phyloP scores from a whole-genome alignment of 2,888 invertebrate species.

The Villa cingulata region DNA sequence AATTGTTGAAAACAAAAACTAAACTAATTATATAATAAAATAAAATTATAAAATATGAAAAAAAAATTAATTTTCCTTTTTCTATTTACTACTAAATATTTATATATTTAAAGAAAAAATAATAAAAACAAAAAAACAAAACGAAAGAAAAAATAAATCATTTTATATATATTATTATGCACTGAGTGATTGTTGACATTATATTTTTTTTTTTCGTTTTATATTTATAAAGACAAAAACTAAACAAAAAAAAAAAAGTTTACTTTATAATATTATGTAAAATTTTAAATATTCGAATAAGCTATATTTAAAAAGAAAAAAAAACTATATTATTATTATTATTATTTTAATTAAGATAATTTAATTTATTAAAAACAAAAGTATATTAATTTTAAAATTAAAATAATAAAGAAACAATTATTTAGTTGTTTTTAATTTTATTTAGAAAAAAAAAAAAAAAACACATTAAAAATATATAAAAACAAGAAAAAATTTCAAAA shows the following conservation, averaged over 20 bases:
- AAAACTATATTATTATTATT: background rate
- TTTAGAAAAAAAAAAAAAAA: conserved; percentile 5
- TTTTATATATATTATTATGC: background rate
- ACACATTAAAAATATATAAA: conserved; percentile 10
- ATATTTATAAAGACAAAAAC: background rate
- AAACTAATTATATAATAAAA: background rate
- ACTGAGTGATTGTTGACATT: background rate
- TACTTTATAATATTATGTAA: no score
- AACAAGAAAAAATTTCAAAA: conserved; percentile 17
- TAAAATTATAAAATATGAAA: background rate
- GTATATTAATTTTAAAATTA: conserved; percentile 5
- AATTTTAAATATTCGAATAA: no score
- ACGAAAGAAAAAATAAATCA: background rate
- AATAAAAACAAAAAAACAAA: no score
- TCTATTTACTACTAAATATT: no score
- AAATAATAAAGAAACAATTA: conserved; percentile 1
- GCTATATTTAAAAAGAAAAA: background rate
- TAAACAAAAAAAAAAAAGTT: no score
- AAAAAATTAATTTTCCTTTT: background rate
- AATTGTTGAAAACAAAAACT: no score
- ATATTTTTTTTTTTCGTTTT: background rate
- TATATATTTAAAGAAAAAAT: no score
- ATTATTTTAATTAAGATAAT: conserved; percentile 2
- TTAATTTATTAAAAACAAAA: conserved; percentile 2
- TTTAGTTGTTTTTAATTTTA: no score